Evolutionary conservation across 2,888 invertebrate genomes (phyloP).

Genomic region (Chaetogeoica ovagalla): DNA sequence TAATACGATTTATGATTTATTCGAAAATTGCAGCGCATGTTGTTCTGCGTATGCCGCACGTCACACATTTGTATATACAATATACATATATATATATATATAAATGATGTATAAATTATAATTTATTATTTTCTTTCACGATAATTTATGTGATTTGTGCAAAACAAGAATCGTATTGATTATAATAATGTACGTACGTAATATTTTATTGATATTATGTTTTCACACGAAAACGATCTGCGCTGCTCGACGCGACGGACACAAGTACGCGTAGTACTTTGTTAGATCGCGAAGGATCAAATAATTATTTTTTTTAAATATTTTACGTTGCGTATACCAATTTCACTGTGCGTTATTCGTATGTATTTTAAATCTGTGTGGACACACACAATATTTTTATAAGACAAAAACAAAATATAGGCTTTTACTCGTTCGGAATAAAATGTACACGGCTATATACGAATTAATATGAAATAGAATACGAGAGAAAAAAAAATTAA

Average conservation of each 20-base stretch:
- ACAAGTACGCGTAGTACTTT: neutral
- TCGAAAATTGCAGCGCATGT: neutral
- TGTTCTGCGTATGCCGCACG: neutral
- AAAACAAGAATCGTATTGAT: constrained; percentile 12
- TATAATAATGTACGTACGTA: neutral
- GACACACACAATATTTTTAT: neutral
- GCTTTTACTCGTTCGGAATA: constrained; percentile 5
- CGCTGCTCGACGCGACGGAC: constrained; percentile 29
- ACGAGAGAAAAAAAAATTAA: no score
- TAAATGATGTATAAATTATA: constrained; percentile 13
- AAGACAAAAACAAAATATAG: no score
- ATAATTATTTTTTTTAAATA: constrained; percentile 17
- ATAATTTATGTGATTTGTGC: constrained; percentile 32
- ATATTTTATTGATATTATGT: neutral
- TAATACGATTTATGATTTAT: neutral
- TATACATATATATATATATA: no score
- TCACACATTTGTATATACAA: neutral
- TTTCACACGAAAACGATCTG: constrained; percentile 5
- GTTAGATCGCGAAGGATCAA: constrained; percentile 23
- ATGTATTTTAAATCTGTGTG: neutral
- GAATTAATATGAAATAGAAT: no score
- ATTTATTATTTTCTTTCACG: neutral
- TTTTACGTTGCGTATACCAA: neutral
- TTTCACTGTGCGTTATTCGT: neutral
- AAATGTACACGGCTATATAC: neutral